Evolutionary conservation across 2,797 vertebrate genomes (phyloP), one percentile per base, ranked within the genome.

Genomic region (Cossypha polioptera): DNA sequence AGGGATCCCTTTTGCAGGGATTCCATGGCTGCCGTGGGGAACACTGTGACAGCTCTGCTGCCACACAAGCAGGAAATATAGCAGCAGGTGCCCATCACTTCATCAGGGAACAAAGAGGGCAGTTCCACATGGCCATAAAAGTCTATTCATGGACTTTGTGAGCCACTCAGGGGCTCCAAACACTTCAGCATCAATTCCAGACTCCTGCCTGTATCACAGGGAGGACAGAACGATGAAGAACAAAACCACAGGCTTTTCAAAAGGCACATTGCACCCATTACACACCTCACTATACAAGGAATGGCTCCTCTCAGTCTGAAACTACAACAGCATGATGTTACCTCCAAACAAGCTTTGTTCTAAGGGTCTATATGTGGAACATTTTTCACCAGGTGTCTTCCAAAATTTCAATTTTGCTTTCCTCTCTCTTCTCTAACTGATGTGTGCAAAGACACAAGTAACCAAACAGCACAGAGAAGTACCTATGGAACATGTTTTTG

Each of bases 181-280:
- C 25, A 25, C 36, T 77, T 80, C 26, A 71, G 65, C 29, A 77
- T 54, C 54, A 62, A 72, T 62, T 81, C 24, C 48, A 71, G 48
- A 45, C 16, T 53, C 24, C 28, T 29, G 25, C 15, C 14, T 6
- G 1, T 38, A 59, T n/a, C 24, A 63, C 28, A n/a, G n/a, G 13
- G 19, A 58, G 10, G 26, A 20, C 47, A 54, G 25, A 75, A 19
- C 0, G 0, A 61, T 6, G 13, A 45, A 58, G 31, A 71, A 71
- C 7, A 66, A 71, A 91, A 40, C 5, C 18, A 11, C 11, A 4
- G 21, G 11, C 13, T 54, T 21, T 69, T 68, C 47, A 53, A 78
- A 87, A 72, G 10, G 24, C 12, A n/a, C 16, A 9, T 20, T 10
- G 13, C 21, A 35, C 8, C 6, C 35, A 9, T 42, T 24, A 63